Evolutionary conservation across 2,888 invertebrate genomes (phyloP).

Genomic region (Metacarcinus magister): DNA sequence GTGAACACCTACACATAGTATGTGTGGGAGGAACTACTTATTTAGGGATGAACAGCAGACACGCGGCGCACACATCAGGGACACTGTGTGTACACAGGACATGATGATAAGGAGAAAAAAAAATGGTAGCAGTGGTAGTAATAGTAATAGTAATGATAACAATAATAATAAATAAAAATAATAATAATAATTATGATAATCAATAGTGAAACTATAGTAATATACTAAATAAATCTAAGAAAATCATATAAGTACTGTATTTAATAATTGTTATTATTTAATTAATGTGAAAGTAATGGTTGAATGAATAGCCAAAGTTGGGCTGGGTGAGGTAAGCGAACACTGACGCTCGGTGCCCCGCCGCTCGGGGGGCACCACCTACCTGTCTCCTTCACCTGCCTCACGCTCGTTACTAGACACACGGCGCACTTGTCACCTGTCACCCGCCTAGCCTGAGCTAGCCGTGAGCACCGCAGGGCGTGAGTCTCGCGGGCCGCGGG

Average conservation of each 20-base stretch:
- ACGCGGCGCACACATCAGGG: slow-evolving; percentile 61
- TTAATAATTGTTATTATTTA: background rate
- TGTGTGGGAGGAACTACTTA: background rate
- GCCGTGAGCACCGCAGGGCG: slow-evolving; percentile 37
- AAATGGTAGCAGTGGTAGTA: background rate
- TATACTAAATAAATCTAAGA: background rate
- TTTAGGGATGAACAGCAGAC: slow-evolving; percentile 48
- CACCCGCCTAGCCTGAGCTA: slow-evolving; percentile 50
- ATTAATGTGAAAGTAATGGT: background rate
- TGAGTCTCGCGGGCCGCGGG: slow-evolving; percentile 8
- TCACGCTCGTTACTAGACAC: slow-evolving; percentile 40
- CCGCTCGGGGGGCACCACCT: slow-evolving; percentile 36
- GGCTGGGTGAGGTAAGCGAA: slow-evolving; percentile 43
- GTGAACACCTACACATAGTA: background rate
- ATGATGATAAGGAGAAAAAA: background rate
- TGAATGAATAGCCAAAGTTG: background rate
- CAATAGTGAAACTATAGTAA: background rate
- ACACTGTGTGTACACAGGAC: background rate
- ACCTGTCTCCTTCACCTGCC: slow-evolving; percentile 48
- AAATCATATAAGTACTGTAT: background rate
- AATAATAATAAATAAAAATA: slow-evolving; percentile 8
- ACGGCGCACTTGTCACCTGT: background rate
- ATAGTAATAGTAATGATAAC: background rate
- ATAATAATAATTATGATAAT: background rate
- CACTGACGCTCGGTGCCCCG: background rate